Conservation (phyloP, 2,888 invertebrate genomes). For the Tineola bisselliella region DNA sequence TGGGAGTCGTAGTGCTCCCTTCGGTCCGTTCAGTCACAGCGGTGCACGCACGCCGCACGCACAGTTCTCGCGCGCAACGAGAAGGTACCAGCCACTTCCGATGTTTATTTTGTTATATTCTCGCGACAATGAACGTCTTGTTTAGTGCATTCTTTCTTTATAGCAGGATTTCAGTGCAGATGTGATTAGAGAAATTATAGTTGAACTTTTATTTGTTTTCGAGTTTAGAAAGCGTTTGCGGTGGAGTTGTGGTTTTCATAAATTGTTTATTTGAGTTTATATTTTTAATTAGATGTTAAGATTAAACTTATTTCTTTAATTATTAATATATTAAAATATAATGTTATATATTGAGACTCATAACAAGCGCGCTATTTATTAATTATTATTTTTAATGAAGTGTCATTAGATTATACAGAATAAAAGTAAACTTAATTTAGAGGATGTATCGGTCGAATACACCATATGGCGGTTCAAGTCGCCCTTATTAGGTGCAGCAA, state of each 20-base stretch:
- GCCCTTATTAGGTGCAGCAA: slow-evolving; percentile 60
- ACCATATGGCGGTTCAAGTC: slow-evolving; percentile 59
- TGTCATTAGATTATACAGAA: background rate
- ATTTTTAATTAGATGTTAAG: background rate
- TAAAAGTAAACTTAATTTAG: slow-evolving; percentile 16
- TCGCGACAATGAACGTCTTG: background rate
- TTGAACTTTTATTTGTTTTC: background rate
- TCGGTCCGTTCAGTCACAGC: slow-evolving; percentile 53
- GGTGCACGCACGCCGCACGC: slow-evolving; percentile 69
- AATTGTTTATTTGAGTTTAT: background rate
- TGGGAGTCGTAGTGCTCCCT: slow-evolving; percentile 41
- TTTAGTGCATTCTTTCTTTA: slow-evolving; percentile 2
- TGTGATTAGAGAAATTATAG: slow-evolving; percentile 1
- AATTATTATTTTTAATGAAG: background rate
- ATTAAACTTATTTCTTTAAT: too few species aligned
- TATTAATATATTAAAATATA: too few species aligned
- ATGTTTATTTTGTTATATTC: background rate
- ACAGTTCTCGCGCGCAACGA: slow-evolving; percentile 63
- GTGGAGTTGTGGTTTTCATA: background rate
- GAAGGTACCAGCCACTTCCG: slow-evolving; percentile 42
- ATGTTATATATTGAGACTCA: too few species aligned
- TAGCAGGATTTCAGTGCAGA: background rate
- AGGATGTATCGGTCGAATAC: slow-evolving; percentile 44
- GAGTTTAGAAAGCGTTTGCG: background rate
- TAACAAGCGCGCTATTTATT: background rate